Evolutionary conservation across 2,797 vertebrate genomes (phyloP).

Genomic region (Pelodytes ibericus): DNA sequence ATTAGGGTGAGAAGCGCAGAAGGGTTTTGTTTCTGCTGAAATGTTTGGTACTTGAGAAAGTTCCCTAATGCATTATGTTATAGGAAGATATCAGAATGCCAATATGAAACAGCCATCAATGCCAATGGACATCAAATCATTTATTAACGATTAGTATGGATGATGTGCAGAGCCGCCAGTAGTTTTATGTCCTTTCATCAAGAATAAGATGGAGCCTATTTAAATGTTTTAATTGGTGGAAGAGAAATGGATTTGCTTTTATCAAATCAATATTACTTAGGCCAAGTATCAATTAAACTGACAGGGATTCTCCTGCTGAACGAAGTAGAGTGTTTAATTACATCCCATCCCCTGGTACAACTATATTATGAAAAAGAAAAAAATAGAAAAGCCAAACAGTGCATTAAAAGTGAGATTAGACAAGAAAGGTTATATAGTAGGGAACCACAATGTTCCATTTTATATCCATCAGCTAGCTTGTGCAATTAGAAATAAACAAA

Average conservation of each 20-base stretch:
- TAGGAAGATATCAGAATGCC: slow-evolving; percentile 54
- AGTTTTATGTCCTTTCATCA: slow-evolving; percentile 63
- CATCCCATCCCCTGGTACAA: slow-evolving; percentile 65
- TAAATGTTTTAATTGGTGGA: slow-evolving; percentile 75
- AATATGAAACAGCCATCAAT: slow-evolving; percentile 59
- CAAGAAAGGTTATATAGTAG: slow-evolving; percentile 24
- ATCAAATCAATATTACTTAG: slow-evolving; percentile 77
- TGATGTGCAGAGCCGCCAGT: slow-evolving; percentile 59
- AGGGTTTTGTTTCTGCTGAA: slow-evolving; percentile 49
- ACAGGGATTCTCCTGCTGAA: slow-evolving; percentile 66
- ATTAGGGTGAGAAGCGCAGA: too few relatives aligned
- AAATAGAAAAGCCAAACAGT: slow-evolving; percentile 20
- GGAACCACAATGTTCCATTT: slow-evolving; percentile 24
- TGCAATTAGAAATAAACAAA: slow-evolving; percentile 26
- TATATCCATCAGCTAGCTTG: slow-evolving; percentile 27
- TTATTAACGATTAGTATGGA: slow-evolving; percentile 69
- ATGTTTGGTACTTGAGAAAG: slow-evolving; percentile 51
- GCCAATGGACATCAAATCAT: slow-evolving; percentile 68
- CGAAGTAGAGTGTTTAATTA: slow-evolving; percentile 71
- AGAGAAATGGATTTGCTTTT: slow-evolving; percentile 76
- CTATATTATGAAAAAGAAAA: slow-evolving; percentile 42
- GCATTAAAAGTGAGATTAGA: slow-evolving; percentile 31
- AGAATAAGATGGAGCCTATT: slow-evolving; percentile 66
- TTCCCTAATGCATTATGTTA: slow-evolving; percentile 49
- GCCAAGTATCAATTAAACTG: slow-evolving; percentile 75